These are phyloP conservation scores for Dascyllus trimaculatus DNA, from an alignment of 2,113 vertebrate species.

Conservation along the genomic window DNA sequence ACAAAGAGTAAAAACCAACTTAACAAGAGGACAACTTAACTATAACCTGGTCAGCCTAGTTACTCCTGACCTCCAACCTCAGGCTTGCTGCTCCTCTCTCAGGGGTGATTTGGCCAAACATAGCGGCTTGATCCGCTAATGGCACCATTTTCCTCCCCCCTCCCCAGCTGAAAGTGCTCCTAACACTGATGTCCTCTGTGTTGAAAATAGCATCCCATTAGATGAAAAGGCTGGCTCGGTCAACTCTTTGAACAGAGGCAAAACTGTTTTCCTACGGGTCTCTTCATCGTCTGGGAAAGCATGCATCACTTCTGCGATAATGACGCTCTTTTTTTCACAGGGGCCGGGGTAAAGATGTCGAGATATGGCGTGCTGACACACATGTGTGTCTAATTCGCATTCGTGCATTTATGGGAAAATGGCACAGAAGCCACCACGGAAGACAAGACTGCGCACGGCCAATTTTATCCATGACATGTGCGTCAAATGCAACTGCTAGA, in stretches of 20 bases:
- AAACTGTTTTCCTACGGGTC: constrained; percentile 77
- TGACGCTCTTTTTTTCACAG: constrained; percentile 66
- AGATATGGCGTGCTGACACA: constrained; percentile 53
- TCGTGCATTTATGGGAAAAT: constrained; percentile 73
- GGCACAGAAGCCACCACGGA: constrained; percentile 46
- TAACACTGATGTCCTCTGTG: constrained; percentile 71
- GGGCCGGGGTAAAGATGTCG: constrained; percentile 37
- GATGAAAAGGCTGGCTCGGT: constrained; percentile 75
- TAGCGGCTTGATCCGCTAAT: constrained; percentile 37
- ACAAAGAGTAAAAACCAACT: constrained; percentile 35
- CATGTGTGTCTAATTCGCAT: constrained; percentile 74
- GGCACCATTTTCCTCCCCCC: constrained; percentile 54
- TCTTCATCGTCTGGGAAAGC: constrained; percentile 56
- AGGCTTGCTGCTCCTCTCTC: not conserved
- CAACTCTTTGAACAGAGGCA: constrained; percentile 77
- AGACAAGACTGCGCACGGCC: constrained; percentile 43
- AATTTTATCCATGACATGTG: constrained; percentile 56
- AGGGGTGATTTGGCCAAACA: constrained; percentile 13
- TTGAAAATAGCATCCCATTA: constrained; percentile 71
- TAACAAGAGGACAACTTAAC: constrained; percentile 6
- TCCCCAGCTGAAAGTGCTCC: constrained; percentile 44
- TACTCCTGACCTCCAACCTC: constrained; percentile 45
- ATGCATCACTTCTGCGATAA: constrained; percentile 54
- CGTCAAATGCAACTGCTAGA: constrained; percentile 55
- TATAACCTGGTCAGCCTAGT: constrained; percentile 8